Base-by-base conservation (phyloP, 2,888 invertebrate species). In the Spodoptera picta region DNA sequence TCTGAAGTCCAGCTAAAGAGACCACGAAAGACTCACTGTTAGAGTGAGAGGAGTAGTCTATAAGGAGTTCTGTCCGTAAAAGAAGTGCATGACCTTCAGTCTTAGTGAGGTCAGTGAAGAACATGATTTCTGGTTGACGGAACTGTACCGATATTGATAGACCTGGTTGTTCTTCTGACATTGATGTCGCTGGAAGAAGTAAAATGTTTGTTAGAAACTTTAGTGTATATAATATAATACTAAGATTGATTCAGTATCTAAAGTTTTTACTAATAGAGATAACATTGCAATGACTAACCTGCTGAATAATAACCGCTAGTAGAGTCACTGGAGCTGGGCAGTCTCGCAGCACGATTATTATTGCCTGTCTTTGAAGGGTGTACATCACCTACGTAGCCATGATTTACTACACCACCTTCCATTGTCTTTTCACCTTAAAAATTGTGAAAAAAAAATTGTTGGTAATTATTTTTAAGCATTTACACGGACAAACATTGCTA, bases 41-140 rank as follows among this genome's bases (percentile, higher is more conserved):
- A 0, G 95, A 95, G 80, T 97, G 97, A 52, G 95, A 91, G 41
- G 96, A 97, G 86, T 96, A 97, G 84, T 97, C 97, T 0, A 97
- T 91, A 23, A 96, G 91, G 11, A 97, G 92, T 86, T 97, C 97
- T 0, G 96, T 95, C 75, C 97, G 95, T 9, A 97, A 92, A 11
- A 97, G 95, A 47, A 97, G 86, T 4, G 96, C 96, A 77, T 96
- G 95, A 1, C 96, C 96, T 47, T 95, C 96, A 24, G 95, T 95
- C 46, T 95, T 95, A 9, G 95, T 95, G n/a, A 95, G 91, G 77
- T 96, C 96, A 0, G 97, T 96, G 84, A 97, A 96, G 77, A 98
- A 95, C 90, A 97, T 96, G 53, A 98, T 93, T 89, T 98, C 97
- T 0, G 98, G 97, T 83, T 97, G 96, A 41, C 97, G 96, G 77